Evolutionary conservation across 2,113 vertebrate genomes (phyloP), one percentile per base, ranked within the genome.

Genomic region (Microtus montanus): DNA sequence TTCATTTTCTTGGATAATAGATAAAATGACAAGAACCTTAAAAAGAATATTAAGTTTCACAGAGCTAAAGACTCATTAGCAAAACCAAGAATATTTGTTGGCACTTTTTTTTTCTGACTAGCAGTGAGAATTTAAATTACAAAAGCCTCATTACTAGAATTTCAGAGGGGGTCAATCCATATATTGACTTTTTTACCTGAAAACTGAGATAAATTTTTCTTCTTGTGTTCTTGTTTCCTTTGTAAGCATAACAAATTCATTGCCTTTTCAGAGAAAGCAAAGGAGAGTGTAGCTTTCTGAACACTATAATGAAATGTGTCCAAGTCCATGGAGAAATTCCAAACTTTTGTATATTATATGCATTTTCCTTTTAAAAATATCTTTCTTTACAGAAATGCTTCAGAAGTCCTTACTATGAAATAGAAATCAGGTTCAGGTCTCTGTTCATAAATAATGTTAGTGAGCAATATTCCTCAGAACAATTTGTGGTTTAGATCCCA

Each of bases 81-180:
- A 89, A 33, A 93, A 70, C 6, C 6, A 38, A 90, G 12, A 95
- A 75, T 19, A 92, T 79, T 92, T 93, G 22, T 26, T 83, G 78
- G 87, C 79, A 92, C 35, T 52, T 71, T 77, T 71, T 61, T 61
- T 61, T 61, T 7, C 47, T 91, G 52, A 95, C 20, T 26, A 47
- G 12, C 75, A 89, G 41, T 89, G 3, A 83, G 6, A 90, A 95
- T 93, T 84, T 90, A 97, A 77, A 84, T 96, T 30, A 73, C 61
- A 87, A 97, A 96, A 91, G 19, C 9, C 5, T 95, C 38, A 87
- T 91, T 93, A 95, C 38, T 84, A 92, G 74, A 96, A 94, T 93
- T 95, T 95, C 61, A 87, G 33, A 95, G 20, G 47, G 35, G 26
- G 41, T 47, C 75, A 89, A 95, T 91, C 68, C 20, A 84, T 91